These are phyloP conservation scores for Platycheirus albimanus DNA, from an alignment of 2,888 invertebrate genomes.

Conservation along the genomic window DNA sequence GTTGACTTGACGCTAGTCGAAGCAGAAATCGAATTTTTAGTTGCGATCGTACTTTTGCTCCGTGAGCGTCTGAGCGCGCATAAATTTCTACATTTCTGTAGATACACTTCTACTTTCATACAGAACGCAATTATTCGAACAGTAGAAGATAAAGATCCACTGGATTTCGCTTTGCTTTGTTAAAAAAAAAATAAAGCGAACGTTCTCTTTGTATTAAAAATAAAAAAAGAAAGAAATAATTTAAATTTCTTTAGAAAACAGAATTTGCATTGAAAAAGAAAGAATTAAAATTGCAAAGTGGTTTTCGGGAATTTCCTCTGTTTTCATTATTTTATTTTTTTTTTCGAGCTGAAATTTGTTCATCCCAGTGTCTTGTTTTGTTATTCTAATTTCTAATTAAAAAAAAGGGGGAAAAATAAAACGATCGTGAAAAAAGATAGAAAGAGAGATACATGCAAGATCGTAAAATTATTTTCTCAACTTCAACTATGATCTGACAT, in stretches of 20 bases:
- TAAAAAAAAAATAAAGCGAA: no score
- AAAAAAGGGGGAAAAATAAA: constrained; percentile 8
- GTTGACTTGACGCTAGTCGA: neutral
- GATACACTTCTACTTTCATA: constrained; percentile 7
- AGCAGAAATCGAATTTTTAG: constrained; percentile 35
- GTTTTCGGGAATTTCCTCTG: constrained; percentile 29
- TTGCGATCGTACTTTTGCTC: constrained; percentile 62
- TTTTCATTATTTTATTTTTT: neutral
- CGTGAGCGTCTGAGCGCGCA: constrained; percentile 50
- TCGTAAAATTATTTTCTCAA: constrained; percentile 50
- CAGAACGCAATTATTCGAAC: constrained; percentile 9
- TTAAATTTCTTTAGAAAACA: constrained; percentile 1
- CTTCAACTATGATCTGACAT: constrained; percentile 62
- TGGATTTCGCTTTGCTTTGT: neutral
- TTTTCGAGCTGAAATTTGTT: constrained; percentile 9
- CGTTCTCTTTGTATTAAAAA: no score
- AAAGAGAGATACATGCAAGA: constrained; percentile 48
- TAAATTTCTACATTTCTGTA: neutral
- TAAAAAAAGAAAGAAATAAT: neutral
- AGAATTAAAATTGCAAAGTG: constrained; percentile 46
- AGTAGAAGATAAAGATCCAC: no score
- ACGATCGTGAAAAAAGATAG: constrained; percentile 35
- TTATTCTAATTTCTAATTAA: constrained; percentile 41
- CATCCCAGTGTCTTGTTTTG: constrained; percentile 15
- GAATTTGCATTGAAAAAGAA: constrained; percentile 5